These are phyloP conservation scores for Trematomus loennbergii DNA, from an alignment of 2,113 vertebrate genomes.

Conservation along the genomic window DNA sequence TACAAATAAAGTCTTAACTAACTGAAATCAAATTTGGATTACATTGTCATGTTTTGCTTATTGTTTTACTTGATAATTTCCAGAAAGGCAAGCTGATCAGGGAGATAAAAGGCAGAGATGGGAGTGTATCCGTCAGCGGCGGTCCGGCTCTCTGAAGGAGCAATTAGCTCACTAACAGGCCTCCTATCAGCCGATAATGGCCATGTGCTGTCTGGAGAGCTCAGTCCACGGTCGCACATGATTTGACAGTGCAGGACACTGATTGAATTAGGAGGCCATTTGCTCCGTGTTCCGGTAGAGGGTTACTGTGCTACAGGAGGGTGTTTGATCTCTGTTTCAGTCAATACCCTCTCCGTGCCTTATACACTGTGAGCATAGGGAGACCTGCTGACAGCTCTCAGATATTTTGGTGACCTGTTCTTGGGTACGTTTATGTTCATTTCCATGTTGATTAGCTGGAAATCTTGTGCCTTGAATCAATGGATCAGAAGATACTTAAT, in stretches of 20 bases:
- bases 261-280: slow-evolving; percentile 97
- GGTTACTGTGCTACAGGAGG: slow-evolving; percentile 83
- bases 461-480: slow-evolving; percentile 7
- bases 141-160: slow-evolving; percentile 84
- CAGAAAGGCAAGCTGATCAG: slow-evolving; percentile 26
- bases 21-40: slow-evolving; percentile 22
- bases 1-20: slow-evolving; percentile 41
- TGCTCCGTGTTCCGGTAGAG: slow-evolving; percentile 87
- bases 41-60: slow-evolving; percentile 18
- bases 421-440: slow-evolving; percentile 39
- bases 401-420: slow-evolving; percentile 43
- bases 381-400: slow-evolving; percentile 53
- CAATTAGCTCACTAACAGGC: slow-evolving; percentile 91
- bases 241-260: slow-evolving; percentile 91
- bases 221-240: slow-evolving; percentile 85
- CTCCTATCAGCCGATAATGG: slow-evolving; percentile 91
- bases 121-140: slow-evolving; percentile 68
- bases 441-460: slow-evolving; percentile 25
- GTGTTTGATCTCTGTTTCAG: slow-evolving; percentile 77
- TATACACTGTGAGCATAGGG: slow-evolving; percentile 47
- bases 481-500: slow-evolving; percentile 5
- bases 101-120: slow-evolving; percentile 49
- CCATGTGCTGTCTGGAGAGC: slow-evolving; percentile 85
- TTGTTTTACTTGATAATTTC: slow-evolving; percentile 31
- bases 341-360: slow-evolving; percentile 75